These are phyloP conservation scores for Festucalex cinctus DNA, from an alignment of 2,113 vertebrate species.

Conservation along the genomic window DNA sequence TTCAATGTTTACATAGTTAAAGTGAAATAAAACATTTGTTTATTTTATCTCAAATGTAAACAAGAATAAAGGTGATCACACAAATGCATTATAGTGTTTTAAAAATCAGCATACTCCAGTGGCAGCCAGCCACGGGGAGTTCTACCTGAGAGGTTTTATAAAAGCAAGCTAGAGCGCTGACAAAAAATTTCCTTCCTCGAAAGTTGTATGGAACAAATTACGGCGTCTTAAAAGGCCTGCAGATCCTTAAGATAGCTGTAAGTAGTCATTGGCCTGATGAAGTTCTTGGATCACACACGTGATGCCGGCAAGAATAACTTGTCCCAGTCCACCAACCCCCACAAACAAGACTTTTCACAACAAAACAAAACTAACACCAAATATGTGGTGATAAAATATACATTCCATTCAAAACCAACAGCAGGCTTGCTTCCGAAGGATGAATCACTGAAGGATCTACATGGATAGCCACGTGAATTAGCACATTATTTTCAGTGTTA, in stretches of 20 bases:
- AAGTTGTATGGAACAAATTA: constrained; percentile 69
- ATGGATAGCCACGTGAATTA: constrained; percentile 57
- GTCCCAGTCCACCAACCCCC: constrained; percentile 21
- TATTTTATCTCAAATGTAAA: background rate
- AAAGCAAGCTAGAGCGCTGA: constrained; percentile 56
- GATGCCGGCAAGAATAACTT: constrained; percentile 47
- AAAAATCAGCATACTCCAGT: constrained; percentile 14
- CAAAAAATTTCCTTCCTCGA: constrained; percentile 54
- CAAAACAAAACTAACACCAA: constrained; percentile 10
- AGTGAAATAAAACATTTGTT: background rate
- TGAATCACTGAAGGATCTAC: constrained; percentile 35
- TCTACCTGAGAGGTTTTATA: constrained; percentile 62
- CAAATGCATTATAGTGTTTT: background rate
- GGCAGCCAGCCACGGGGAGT: constrained; percentile 27
- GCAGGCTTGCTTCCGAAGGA: constrained; percentile 47
- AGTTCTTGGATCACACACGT: constrained; percentile 58
- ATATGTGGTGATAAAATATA: constrained; percentile 18
- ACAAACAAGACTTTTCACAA: constrained; percentile 35
- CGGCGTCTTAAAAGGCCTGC: constrained; percentile 52
- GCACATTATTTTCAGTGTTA: constrained; percentile 62
- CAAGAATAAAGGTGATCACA: background rate
- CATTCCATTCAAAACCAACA: constrained; percentile 25
- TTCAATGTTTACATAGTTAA: background rate
- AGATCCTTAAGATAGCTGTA: constrained; percentile 66
- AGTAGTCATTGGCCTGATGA: constrained; percentile 56